Evolutionary conservation across 2,113 vertebrate genomes (phyloP).

Genomic region (Anarhynchus alexandrinus): DNA sequence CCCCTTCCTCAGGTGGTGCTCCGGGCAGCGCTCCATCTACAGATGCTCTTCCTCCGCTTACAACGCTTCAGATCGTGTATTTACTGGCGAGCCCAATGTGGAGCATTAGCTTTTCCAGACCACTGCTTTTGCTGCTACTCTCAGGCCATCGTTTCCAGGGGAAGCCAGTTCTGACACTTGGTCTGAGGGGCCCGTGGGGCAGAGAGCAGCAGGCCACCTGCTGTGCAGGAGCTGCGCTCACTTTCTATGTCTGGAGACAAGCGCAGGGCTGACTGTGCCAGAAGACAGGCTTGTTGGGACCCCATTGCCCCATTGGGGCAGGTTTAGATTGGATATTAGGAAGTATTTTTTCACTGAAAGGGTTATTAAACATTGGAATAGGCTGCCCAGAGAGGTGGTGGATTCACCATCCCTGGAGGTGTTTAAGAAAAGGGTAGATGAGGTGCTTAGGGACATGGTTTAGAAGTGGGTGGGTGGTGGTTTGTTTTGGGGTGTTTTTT

Average conservation of each 20-base stretch:
- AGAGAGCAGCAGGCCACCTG: neutral
- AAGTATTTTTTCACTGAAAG: too few species aligned
- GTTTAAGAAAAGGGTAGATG: too few species aligned
- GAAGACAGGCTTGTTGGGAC: too few species aligned
- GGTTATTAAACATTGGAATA: too few species aligned
- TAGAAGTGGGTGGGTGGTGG: too few species aligned
- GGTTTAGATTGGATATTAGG: too few species aligned
- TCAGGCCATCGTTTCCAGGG: neutral
- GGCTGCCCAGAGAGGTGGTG: too few species aligned
- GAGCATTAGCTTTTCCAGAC: neutral
- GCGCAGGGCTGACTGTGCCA: rapidly evolving
- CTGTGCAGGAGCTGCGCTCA: neutral
- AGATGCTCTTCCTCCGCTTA: neutral
- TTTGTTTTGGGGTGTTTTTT: too few species aligned
- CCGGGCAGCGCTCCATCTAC: neutral
- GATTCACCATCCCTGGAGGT: too few species aligned
- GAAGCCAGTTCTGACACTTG: neutral
- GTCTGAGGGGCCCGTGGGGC: rapidly evolving
- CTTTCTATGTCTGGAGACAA: neutral
- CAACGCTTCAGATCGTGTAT: rapidly evolving
- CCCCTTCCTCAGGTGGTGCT: neutral
- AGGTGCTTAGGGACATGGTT: too few species aligned
- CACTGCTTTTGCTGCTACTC: neutral
- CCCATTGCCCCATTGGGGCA: rapidly evolving
- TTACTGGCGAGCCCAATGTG: neutral